Evolutionary conservation across 2,888 invertebrate species (phyloP).

Genomic region (Callimorpha dominula): DNA sequence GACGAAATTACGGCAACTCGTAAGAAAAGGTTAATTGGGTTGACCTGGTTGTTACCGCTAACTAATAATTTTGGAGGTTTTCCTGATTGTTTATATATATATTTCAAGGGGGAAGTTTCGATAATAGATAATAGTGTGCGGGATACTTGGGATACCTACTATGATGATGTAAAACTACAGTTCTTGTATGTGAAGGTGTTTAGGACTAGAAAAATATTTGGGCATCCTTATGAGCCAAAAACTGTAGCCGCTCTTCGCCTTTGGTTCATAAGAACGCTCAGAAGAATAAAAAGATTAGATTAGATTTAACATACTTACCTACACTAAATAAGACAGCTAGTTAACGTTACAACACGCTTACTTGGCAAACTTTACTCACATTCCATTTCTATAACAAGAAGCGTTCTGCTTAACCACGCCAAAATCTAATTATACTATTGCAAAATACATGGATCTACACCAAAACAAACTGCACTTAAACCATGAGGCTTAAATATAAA

Average conservation of each 20-base stretch:
- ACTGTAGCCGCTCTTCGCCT: too few relatives aligned
- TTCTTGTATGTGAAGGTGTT: too few relatives aligned
- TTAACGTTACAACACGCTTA: too few relatives aligned
- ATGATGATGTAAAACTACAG: too few relatives aligned
- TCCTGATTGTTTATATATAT: not conserved
- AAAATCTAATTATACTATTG: not conserved
- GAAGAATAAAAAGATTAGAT: too few relatives aligned
- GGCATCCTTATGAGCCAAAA: too few relatives aligned
- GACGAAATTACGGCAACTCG: slow-evolving; percentile 1
- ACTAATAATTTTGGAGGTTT: not conserved
- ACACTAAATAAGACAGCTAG: too few relatives aligned
- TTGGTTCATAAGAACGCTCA: too few relatives aligned
- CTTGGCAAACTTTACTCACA: too few relatives aligned
- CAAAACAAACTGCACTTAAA: not conserved
- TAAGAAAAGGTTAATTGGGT: slow-evolving; percentile 32
- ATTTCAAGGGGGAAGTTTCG: not conserved
- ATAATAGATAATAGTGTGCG: not conserved
- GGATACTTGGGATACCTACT: too few relatives aligned
- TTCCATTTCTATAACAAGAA: not conserved
- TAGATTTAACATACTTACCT: too few relatives aligned
- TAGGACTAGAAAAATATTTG: too few relatives aligned
- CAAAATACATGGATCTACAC: not conserved
- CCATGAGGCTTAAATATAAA: not conserved
- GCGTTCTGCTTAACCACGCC: not conserved
- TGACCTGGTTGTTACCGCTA: slow-evolving; percentile 1